These are phyloP conservation scores for Linurgus olivaceus DNA, from an alignment of 2,797 vertebrate genomes.

Conservation along the genomic window DNA sequence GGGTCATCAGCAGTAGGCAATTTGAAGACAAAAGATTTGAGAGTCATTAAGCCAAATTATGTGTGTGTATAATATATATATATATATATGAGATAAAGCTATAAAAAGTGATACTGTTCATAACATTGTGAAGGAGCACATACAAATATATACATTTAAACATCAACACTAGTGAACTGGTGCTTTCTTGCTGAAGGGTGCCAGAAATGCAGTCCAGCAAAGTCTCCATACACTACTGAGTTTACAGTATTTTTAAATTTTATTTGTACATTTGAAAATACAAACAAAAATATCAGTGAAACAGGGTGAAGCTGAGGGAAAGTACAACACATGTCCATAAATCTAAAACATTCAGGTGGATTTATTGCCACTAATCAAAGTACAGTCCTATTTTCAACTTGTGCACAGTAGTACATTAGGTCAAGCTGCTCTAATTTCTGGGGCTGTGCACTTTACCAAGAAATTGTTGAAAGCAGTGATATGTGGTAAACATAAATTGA, in stretches of 20 bases:
- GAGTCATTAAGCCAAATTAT: neutral
- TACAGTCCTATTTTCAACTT: neutral
- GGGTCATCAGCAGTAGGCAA: neutral
- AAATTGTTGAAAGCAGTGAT: neutral
- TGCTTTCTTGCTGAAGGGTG: neutral
- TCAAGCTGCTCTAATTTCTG: neutral
- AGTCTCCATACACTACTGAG: neutral
- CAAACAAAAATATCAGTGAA: neutral
- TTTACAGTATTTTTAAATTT: neutral
- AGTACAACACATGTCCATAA: neutral
- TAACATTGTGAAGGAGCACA: neutral
- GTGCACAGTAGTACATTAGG: neutral
- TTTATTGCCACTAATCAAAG: neutral
- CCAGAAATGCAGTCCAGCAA: neutral
- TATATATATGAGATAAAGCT: neutral
- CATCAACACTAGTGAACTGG: fast-evolving
- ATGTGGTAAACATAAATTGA: neutral
- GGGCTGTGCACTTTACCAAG: neutral
- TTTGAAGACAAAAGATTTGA: neutral
- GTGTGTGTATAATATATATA: neutral
- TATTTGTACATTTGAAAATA: conserved; percentile 36
- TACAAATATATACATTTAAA: neutral
- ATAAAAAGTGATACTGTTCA: neutral
- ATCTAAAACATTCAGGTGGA: neutral
- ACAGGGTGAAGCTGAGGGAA: neutral